phyloP scores from a whole-genome alignment of 2,888 invertebrate species.

The Xanthia icteritia region DNA sequence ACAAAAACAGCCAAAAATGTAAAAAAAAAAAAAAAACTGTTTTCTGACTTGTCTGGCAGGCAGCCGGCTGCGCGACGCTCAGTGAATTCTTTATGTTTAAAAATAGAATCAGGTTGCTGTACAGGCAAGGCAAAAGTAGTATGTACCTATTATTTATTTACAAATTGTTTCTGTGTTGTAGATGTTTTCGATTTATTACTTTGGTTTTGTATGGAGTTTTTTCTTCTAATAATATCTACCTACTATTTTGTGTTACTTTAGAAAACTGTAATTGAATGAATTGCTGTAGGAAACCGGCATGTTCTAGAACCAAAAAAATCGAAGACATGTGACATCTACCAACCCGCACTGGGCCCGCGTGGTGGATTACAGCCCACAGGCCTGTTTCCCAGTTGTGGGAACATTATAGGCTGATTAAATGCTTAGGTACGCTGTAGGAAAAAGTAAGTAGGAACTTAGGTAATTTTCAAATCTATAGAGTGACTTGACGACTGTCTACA shows the following conservation, averaged over 20 bases:
- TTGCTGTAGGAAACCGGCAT: not conserved
- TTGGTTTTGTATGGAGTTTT: not conserved
- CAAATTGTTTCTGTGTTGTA: not conserved
- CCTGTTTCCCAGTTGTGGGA: too few relatives aligned
- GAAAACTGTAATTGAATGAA: not conserved
- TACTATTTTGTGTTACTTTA: not conserved
- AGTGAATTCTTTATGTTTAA: conserved; percentile 28
- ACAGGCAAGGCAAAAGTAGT: not conserved
- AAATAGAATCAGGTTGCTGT: conserved; percentile 30
- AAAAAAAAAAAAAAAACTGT: conserved; percentile 24
- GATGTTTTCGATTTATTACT: not conserved
- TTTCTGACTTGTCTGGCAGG: conserved; percentile 42
- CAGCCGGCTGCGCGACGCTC: conserved; percentile 20
- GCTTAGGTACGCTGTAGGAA: not conserved
- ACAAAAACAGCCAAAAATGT: conserved; percentile 19
- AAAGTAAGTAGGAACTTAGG: too few relatives aligned
- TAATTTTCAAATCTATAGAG: not conserved
- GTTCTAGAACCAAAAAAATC: too few relatives aligned
- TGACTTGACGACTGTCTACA: not conserved
- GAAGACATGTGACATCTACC: too few relatives aligned
- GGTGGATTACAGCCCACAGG: too few relatives aligned
- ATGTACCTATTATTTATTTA: not conserved
- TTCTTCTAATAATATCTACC: not conserved
- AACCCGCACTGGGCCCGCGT: too few relatives aligned
- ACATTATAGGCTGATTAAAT: too few relatives aligned